Conservation (phyloP, 2,797 vertebrate genomes). For the Clarias pachynema region DNA sequence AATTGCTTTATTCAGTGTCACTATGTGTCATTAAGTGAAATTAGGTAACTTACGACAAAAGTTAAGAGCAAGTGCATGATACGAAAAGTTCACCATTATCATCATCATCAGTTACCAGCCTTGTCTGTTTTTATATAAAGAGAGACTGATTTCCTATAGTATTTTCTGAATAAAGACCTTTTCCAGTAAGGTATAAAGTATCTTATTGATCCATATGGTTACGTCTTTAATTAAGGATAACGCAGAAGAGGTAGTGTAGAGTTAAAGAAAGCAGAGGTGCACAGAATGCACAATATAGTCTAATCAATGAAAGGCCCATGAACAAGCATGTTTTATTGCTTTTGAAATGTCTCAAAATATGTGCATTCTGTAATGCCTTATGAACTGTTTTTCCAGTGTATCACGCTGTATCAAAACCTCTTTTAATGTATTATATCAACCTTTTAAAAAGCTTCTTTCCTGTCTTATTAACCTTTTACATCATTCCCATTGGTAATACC, state of each 20-base stretch:
- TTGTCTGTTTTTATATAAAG: background rate
- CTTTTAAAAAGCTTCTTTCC: background rate
- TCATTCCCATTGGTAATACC: background rate
- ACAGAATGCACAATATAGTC: background rate
- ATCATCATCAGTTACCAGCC: background rate
- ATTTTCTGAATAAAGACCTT: background rate
- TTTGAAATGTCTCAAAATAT: background rate
- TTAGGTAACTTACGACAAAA: background rate
- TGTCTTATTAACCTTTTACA: background rate
- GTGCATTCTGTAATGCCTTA: background rate
- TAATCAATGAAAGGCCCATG: slow-evolving; percentile 2
- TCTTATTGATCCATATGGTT: background rate
- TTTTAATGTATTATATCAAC: too few species aligned
- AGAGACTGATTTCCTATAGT: background rate
- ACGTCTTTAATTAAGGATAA: background rate
- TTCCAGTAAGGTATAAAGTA: background rate
- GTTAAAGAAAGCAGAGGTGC: background rate
- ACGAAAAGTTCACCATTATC: background rate
- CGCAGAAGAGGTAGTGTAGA: background rate
- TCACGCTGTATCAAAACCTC: too few species aligned
- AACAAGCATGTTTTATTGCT: slow-evolving; percentile 17
- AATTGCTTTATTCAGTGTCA: background rate
- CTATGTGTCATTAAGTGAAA: background rate
- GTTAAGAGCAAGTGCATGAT: background rate
- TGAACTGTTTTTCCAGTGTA: background rate